A percentile compares a stretch with the other conserved stretches of the same genome.
phyloP scores from a whole-genome alignment of 2,797 vertebrate species.

The Anolis apletophallus region DNA sequence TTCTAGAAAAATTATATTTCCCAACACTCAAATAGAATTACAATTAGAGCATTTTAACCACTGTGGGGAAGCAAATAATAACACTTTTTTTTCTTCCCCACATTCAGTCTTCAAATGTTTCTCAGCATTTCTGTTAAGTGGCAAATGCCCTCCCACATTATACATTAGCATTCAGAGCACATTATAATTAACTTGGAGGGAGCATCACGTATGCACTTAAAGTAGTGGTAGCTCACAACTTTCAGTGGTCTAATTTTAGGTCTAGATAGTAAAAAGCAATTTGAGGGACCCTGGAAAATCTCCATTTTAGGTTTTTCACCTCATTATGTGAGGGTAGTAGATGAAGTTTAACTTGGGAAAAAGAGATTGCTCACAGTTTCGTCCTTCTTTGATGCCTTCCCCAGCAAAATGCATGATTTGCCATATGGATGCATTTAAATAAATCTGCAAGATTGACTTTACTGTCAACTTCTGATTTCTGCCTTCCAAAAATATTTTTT shows the following conservation, averaged over 20 bases:
- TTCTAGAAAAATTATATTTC: neutral
- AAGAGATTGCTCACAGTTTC: neutral
- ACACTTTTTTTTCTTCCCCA: neutral
- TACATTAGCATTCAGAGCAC: slow-evolving; percentile 19
- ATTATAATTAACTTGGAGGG: slow-evolving; percentile 23
- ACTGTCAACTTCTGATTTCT: neutral
- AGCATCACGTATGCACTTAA: slow-evolving; percentile 20
- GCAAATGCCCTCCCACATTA: slow-evolving; percentile 11
- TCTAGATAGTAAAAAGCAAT: slow-evolving; percentile 33
- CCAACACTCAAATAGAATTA: slow-evolving; percentile 1
- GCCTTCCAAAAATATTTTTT: neutral
- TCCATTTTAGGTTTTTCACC: slow-evolving; percentile 29
- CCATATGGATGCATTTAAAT: slow-evolving; percentile 5
- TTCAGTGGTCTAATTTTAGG: slow-evolving; percentile 26
- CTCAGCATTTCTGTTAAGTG: slow-evolving; percentile 29
- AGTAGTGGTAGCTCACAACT: slow-evolving; percentile 9
- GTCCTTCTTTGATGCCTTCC: neutral
- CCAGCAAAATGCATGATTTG: neutral
- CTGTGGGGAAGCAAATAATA: neutral
- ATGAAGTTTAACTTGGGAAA: slow-evolving; percentile 22
- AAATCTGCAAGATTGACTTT: neutral
- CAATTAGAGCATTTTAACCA: neutral
- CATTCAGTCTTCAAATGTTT: neutral
- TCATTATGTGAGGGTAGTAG: slow-evolving; percentile 36
- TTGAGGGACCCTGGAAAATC: slow-evolving; percentile 37